Evolutionary conservation across 2,797 vertebrate species (phyloP), one percentile per base, ranked within the genome.

Genomic region (Xerus rutilus): DNA sequence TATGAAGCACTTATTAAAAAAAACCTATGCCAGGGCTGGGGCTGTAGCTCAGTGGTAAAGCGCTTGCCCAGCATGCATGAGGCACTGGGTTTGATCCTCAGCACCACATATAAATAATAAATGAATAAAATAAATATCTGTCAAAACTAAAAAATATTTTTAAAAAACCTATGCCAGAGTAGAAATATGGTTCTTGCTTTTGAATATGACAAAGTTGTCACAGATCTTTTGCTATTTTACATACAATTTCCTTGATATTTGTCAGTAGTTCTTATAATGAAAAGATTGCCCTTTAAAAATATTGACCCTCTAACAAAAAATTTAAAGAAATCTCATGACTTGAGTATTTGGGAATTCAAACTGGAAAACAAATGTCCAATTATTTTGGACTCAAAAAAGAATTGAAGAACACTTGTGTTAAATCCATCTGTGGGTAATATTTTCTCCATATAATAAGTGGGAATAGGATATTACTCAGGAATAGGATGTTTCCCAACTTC

Each of bases 291-390:
- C 23, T 79, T 92, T 74, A 65, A 76, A 81, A 11, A 67, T 57
- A 62, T 0, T 67, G 32, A 45, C 1, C 28, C n/a, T 69, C 15
- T 52, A 74, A 85, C 25, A 85, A 92, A 89, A 76, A 79, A 59
- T 23, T n/a, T 43, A 52, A 81, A 88, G 62, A 89, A 86, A 85
- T 81, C 23, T 90, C n/a, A 70, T 47, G n/a, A 47, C 45, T 89
- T 92, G 21, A 73, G 23, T 81, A 62, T 52, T 47, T 70, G 43
- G 11, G 21, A 47, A 62, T 86, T 94, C 15, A 52, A 76, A 45
- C 57, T 64, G 49, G 62, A 89, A 74, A 90, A 76, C 6, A 92
- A 64, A 47, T 57, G 69, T 39, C 15, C 8, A 28, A 25, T 52
- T 78, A 74, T 64, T 94, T 81, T 74, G 54, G 49, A 86, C 18